Base-by-base conservation (phyloP, 1,140 invertebrate species). In the Anadara kagoshimensis region DNA sequence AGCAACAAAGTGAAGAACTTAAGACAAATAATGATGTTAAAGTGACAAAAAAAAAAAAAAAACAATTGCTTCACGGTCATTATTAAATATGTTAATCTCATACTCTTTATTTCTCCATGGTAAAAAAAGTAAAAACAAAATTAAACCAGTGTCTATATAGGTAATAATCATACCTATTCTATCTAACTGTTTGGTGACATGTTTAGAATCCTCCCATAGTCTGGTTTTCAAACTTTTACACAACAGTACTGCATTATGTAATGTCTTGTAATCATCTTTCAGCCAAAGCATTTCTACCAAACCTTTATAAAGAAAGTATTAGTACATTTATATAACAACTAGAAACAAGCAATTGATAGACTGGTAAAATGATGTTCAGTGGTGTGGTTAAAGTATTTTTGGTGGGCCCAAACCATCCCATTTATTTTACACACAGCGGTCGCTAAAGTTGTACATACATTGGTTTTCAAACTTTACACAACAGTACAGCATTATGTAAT, bases 141-240 rank as follows among this genome's bases (percentile, higher is more conserved):
- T 51, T n/a, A 20, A 10, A 51, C n/a, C 16, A 49, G 16, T 18
- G 5, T 49, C 14, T 7, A 51, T 16, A 51, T 51, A 20, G 8
- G 12, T 14, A 56, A 26, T 20, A 14, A 51, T 18, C 51, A 59
- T 75, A 66, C 94, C 94, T 70, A 95, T 94, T 53, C 92, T 92
- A 67, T 92, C 91, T 18, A 95, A 83, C 82, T 95, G 94, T 80
- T 92, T 92, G 26, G 92, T 90, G n/a, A 95, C 91, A 85, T 91
- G 93, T 24, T 88, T 90, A 0, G 94, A 94, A 81, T 95, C 92
- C 80, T 95, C 93, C 94, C 94, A 95, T 20, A 95, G 84, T 77
- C 91, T 91, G 1, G 92, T 90, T 36, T 88, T 84, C 61, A 95
- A 90, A 81, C 93, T 93, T 89, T 95, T 94, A 2, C 89, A 86